Conservation (phyloP, 2,888 invertebrate genomes). For the Liposcelis brunnea region DNA sequence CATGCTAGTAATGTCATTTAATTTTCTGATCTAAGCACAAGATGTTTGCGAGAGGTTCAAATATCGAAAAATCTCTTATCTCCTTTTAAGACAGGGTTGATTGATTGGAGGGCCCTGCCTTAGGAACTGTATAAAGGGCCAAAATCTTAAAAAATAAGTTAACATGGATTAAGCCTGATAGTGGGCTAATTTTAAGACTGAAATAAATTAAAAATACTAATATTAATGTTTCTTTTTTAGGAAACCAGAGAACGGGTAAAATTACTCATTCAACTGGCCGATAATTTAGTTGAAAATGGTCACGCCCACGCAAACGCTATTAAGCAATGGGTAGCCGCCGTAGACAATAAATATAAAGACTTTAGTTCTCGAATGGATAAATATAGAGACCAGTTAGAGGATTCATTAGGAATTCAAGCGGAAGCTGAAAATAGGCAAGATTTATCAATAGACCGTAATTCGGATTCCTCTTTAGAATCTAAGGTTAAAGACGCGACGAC, state of each 20-base stretch:
- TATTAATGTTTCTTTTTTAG: slow-evolving; percentile 21
- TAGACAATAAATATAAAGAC: slow-evolving; percentile 85
- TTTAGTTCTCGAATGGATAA: slow-evolving; percentile 88
- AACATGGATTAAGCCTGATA: too few relatives aligned
- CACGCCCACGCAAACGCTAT: slow-evolving; percentile 90
- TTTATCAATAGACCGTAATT: slow-evolving; percentile 51
- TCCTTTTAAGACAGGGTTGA: too few relatives aligned
- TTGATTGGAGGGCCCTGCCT: too few relatives aligned
- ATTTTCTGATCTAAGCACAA: too few relatives aligned
- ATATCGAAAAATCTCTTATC: too few relatives aligned
- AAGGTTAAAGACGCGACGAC: slow-evolving; percentile 56
- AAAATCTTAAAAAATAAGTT: too few relatives aligned
- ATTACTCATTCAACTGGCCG: slow-evolving; percentile 79
- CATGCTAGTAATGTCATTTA: too few relatives aligned
- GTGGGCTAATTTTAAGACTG: too few relatives aligned
- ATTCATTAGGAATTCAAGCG: slow-evolving; percentile 51
- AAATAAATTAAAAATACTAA: neutral
- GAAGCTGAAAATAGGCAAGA: slow-evolving; percentile 33
- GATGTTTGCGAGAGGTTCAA: too few relatives aligned
- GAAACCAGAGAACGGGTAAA: slow-evolving; percentile 90
- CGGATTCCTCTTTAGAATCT: slow-evolving; percentile 65
- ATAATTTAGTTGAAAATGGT: slow-evolving; percentile 89
- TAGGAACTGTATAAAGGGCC: too few relatives aligned
- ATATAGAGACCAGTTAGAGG: slow-evolving; percentile 48
- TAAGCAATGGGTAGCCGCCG: slow-evolving; percentile 89